Percentiles rank a stretch among this genome's conserved stretches.
These are phyloP conservation scores for Agraylea sexmaculata DNA, from an alignment of 1,140 invertebrate genomes.

Conservation along the genomic window DNA sequence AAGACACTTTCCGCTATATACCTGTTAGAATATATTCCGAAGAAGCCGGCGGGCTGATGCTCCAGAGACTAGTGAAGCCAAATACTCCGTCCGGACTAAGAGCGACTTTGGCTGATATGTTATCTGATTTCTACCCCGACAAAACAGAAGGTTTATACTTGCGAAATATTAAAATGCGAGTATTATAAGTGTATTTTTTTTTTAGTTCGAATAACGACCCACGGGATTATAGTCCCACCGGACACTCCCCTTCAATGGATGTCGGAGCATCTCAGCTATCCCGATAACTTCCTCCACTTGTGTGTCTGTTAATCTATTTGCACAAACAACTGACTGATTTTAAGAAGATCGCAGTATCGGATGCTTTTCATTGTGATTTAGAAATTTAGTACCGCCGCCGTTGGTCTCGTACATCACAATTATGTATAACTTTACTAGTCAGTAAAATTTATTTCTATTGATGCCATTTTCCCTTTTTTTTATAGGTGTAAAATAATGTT, in stretches of 20 bases:
- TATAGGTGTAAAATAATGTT: too few relatives aligned
- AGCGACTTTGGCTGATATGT: conserved; percentile 59
- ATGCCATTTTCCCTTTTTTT: too few relatives aligned
- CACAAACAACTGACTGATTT: background rate
- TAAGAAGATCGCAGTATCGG: too few relatives aligned
- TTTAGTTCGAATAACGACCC: conserved; percentile 69
- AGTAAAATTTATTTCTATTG: too few relatives aligned
- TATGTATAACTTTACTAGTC: too few relatives aligned
- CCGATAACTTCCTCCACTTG: conserved; percentile 96
- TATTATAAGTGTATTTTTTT: too few relatives aligned
- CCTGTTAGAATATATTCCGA: conserved; percentile 81
- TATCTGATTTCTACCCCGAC: conserved; percentile 58
- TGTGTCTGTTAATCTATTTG: conserved; percentile 37
- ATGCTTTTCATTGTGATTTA: too few relatives aligned
- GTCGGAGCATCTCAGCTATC: conserved; percentile 94
- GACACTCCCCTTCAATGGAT: conserved; percentile 96
- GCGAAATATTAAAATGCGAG: too few relatives aligned
- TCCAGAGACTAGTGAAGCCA: conserved; percentile 68
- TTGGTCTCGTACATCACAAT: too few relatives aligned
- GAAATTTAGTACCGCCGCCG: too few relatives aligned
- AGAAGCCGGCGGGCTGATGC: conserved; percentile 48
- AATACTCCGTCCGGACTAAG: conserved; percentile 59
- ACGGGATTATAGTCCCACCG: conserved; percentile 76
- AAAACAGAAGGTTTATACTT: conserved; percentile 43
- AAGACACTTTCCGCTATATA: conserved; percentile 83